Percentiles rank a stretch among this genome's conserved stretches.
Conservation (phyloP, 2,113 vertebrate species). For the Athene noctua region DNA sequence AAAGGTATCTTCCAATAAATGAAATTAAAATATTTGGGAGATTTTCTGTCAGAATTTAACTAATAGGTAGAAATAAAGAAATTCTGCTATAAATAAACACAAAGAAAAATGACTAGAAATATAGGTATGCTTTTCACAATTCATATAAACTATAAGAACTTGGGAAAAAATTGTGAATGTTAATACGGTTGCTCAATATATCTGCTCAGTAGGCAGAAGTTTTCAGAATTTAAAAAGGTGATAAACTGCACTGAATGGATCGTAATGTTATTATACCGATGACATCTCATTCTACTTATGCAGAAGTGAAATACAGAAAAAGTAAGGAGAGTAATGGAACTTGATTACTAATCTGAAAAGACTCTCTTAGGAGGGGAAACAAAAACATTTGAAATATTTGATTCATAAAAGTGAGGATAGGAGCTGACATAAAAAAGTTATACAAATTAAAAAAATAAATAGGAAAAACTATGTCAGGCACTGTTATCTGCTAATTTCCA, state of each 20-base stretch:
- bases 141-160: background rate
- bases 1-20: background rate
- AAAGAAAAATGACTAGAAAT: background rate
- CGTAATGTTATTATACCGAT: background rate
- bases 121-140: background rate
- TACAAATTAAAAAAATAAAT: background rate
- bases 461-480: background rate
- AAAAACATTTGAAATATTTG: background rate
- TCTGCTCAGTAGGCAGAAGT: background rate
- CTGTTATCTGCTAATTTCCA: background rate
- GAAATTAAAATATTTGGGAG: background rate
- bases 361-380: background rate
- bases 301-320: background rate
- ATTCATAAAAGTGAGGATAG: background rate
- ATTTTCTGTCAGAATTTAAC: background rate
- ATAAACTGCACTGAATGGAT: background rate
- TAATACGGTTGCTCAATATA: background rate
- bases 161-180: background rate
- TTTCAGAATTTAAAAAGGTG: background rate
- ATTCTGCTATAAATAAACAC: background rate
- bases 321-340: background rate
- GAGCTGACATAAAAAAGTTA: background rate
- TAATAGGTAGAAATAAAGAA: background rate
- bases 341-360: background rate
- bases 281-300: background rate